phyloP scores from a whole-genome alignment of 2,113 vertebrate species.

The Tachuris rubrigastra region DNA sequence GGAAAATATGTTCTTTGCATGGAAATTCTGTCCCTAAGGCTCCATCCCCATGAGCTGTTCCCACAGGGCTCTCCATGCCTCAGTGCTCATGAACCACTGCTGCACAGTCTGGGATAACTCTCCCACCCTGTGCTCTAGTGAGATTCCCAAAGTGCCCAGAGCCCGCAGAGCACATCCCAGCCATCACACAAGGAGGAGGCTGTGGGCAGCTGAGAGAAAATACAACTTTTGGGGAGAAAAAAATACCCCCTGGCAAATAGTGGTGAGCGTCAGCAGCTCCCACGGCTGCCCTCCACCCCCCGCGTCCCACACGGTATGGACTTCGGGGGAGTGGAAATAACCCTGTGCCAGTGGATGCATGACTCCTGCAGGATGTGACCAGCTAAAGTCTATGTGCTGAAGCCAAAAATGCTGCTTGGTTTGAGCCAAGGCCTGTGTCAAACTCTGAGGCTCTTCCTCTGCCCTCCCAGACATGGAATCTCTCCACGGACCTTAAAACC shows the following conservation, averaged over 20 bases:
- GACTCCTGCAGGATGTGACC: background rate
- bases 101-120: background rate
- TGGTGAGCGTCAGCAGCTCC: background rate
- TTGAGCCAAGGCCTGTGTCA: background rate
- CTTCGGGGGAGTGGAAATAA: background rate
- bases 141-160: background rate
- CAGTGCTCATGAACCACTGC: background rate
- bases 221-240: background rate
- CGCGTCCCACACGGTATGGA: background rate
- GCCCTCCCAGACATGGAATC: background rate
- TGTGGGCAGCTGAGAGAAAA: background rate
- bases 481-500: background rate
- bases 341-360: background rate
- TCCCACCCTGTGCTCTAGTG: too few relatives aligned
- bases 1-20: background rate
- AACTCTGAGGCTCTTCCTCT: background rate
- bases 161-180: background rate
- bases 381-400: accelerated
- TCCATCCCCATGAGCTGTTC: background rate
- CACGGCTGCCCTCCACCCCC: background rate
- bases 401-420: background rate
- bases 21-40: background rate
- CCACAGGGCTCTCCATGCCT: background rate
- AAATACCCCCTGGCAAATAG: background rate
- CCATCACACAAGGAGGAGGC: background rate